These are phyloP conservation scores for Caenorhabditis sp. DNA, from an alignment of 2,888 invertebrate species.

Conservation along the genomic window DNA sequence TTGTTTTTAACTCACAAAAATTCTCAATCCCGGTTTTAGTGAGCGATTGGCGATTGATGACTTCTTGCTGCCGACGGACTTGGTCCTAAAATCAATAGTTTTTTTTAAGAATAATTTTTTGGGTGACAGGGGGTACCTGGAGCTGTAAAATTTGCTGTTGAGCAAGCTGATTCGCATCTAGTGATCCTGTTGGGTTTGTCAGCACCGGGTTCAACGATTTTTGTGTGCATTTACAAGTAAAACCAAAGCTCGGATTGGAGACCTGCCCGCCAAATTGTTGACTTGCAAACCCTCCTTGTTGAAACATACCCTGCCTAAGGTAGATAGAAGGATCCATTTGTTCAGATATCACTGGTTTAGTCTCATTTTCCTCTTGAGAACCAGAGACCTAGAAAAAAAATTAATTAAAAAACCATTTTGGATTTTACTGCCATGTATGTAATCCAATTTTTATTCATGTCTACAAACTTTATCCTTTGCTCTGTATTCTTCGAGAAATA, in stretches of 20 bases:
- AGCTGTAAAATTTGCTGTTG: constrained; percentile 69
- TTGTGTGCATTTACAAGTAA: constrained; percentile 53
- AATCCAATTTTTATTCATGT: no score
- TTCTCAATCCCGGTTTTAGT: constrained; percentile 62
- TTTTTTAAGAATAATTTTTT: constrained; percentile 1
- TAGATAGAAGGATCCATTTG: constrained; percentile 39
- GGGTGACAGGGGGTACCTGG: constrained; percentile 56
- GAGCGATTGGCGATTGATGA: constrained; percentile 53
- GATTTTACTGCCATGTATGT: no score
- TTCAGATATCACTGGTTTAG: constrained; percentile 28
- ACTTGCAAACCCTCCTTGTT: not conserved
- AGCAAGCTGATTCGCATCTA: constrained; percentile 62
- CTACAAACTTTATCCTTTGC: no score
- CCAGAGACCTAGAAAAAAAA: not conserved
- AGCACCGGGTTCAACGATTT: constrained; percentile 44
- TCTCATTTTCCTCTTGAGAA: not conserved
- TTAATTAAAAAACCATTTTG: not conserved
- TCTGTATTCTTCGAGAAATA: no score
- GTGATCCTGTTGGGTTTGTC: constrained; percentile 40
- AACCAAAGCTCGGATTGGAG: constrained; percentile 41
- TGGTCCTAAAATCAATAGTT: constrained; percentile 55
- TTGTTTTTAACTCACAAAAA: constrained; percentile 48
- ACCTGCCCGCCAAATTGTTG: constrained; percentile 3
- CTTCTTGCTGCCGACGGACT: constrained; percentile 59
- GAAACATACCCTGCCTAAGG: constrained; percentile 14